Base-by-base conservation (phyloP, 1,140 invertebrate species). In the Cyrtorhinus lividipennis region DNA sequence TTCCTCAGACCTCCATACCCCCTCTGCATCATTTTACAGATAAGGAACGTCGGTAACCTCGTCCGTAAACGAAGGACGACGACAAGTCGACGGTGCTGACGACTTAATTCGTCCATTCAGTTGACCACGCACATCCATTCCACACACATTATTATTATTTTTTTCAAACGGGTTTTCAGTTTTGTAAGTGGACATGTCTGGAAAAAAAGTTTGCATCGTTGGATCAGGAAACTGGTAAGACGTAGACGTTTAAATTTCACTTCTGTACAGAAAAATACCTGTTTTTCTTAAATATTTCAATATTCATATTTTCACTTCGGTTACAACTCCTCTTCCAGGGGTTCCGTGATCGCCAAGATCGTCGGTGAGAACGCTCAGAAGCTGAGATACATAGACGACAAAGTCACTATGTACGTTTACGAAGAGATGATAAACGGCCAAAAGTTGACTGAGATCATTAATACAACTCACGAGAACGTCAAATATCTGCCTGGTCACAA, bases 271-370 rank as follows among this genome's bases (percentile, higher is more conserved):
- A n/a, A n/a, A n/a, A n/a, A n/a, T n/a, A n/a, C n/a, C n/a, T n/a
- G n/a, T n/a, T n/a, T n/a, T n/a, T n/a, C 8, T 3, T 20, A 26
- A 59, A 1, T 15, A 46, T 20, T 2, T 45, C 12, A 46, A 26
- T 12, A 5, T 5, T 27, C 23, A 46, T 60, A 45, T 1, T 61
- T 0, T 1, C 20, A n/a, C 22, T 46, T n/a, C n/a, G n/a, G 27
- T 63, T 57, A 15, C 3, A 3, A 53, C 63, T 68, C 67, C 71
- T 72, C 67, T 75, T 76, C 48, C 69, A 98, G 95, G 96, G 97
- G 96, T 62, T 97, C 95, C 59, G 94, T 95, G n/a, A 99, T 99
- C 71, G 94, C 95, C 12, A 97, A 96, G 79, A 96, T 99, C 72
- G 86, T 99, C 66, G 96, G 96, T 46, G 74, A 76, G 62, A 99